Evolutionary conservation across 2,113 vertebrate species (phyloP).

Genomic region (Cottus gobio): DNA sequence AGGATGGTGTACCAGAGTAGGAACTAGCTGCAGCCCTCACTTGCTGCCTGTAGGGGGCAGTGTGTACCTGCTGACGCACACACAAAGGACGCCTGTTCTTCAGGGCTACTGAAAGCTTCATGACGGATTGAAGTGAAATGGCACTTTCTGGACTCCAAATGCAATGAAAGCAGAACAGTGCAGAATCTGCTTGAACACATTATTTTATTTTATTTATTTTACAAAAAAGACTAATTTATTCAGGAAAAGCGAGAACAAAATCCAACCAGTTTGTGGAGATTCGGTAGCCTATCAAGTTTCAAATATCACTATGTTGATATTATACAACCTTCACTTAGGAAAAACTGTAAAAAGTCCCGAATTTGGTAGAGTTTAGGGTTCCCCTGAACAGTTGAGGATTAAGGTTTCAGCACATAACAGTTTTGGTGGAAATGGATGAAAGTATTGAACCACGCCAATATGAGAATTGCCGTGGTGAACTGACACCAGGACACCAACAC

Average conservation of each 20-base stretch:
- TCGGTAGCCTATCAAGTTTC: constrained; percentile 1
- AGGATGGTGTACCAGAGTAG: background rate
- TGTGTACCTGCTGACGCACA: constrained; percentile 36
- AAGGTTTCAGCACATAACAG: background rate
- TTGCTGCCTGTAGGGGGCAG: constrained; percentile 40
- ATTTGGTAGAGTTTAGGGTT: background rate
- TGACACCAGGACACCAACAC: constrained; percentile 3
- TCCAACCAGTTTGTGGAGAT: constrained; percentile 16
- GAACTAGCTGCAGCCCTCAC: background rate
- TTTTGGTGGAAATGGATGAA: background rate
- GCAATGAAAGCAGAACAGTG: constrained; percentile 27
- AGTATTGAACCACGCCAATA: background rate
- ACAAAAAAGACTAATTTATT: constrained; percentile 14
- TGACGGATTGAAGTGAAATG: constrained; percentile 3
- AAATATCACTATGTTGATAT: constrained; percentile 20
- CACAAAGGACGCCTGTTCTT: background rate
- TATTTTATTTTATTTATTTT: too few relatives aligned
- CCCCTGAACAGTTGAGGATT: background rate
- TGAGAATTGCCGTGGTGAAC: constrained; percentile 4
- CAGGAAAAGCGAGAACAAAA: background rate
- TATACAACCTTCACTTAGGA: background rate
- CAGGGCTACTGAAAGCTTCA: background rate
- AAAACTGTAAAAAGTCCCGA: background rate
- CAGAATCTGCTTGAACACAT: constrained; percentile 22
- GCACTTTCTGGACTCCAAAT: constrained; percentile 9